phyloP scores from a whole-genome alignment of 2,797 vertebrate genomes.

The Oreonectes daqikongensis region DNA sequence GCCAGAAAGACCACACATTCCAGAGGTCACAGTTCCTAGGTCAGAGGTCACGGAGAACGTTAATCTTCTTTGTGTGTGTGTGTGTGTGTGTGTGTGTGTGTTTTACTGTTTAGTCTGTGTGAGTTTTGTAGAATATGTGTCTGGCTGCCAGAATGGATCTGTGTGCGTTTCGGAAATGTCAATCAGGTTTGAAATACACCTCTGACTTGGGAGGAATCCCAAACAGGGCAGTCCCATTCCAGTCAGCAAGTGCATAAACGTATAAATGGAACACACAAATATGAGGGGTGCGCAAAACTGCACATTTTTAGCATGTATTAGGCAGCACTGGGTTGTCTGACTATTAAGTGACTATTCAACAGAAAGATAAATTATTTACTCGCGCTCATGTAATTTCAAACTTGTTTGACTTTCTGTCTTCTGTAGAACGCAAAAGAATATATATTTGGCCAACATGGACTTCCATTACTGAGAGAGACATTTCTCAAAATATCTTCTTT shows the following conservation, averaged over 20 bases:
- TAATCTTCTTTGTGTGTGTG: slow-evolving; percentile 40
- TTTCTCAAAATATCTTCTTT: too few relatives aligned
- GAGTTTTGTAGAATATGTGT: slow-evolving; percentile 26
- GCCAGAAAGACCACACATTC: slow-evolving; percentile 49
- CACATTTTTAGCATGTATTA: neutral
- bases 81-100: slow-evolving; percentile 28
- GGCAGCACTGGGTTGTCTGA: too few relatives aligned
- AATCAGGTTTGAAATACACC: slow-evolving; percentile 52
- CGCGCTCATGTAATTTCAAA: too few relatives aligned
- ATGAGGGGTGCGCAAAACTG: neutral
- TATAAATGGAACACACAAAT: slow-evolving; percentile 49
- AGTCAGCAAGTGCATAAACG: slow-evolving; percentile 40
- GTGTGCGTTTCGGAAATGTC: slow-evolving; percentile 49
- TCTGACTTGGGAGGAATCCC: slow-evolving; percentile 58
- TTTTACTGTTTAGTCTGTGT: slow-evolving; percentile 39
- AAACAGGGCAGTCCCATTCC: slow-evolving; percentile 42
- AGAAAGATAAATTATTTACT: too few relatives aligned
- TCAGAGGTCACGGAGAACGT: slow-evolving; percentile 45
- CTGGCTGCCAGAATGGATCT: slow-evolving; percentile 6
- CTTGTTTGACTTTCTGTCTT: too few relatives aligned
- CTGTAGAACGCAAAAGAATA: too few relatives aligned
- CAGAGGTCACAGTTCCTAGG: slow-evolving; percentile 46
- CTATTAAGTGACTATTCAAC: too few relatives aligned
- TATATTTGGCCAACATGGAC: too few relatives aligned
- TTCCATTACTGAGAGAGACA: too few relatives aligned